Conservation (phyloP, 2,888 invertebrate species). For the Eupithecia subfuscata region DNA sequence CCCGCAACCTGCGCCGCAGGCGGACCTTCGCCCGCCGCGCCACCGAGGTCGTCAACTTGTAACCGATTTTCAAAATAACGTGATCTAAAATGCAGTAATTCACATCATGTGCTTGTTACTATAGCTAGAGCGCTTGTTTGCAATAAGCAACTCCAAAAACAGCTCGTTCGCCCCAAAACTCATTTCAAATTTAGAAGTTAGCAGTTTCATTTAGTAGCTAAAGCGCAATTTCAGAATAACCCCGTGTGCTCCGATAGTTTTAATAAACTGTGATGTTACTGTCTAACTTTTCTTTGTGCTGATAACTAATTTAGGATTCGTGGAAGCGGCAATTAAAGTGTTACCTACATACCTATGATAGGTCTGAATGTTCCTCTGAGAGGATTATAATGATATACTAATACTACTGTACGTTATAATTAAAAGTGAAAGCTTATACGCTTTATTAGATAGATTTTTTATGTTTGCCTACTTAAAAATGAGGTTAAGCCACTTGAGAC, state of each 20-base stretch:
- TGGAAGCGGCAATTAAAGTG: not conserved
- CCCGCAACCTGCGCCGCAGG: too few species aligned
- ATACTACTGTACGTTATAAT: not conserved
- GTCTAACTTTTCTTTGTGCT: slow-evolving; percentile 18
- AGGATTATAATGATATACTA: not conserved
- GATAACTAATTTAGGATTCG: slow-evolving; percentile 12
- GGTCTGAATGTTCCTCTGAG: not conserved
- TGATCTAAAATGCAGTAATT: not conserved
- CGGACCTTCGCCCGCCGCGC: too few species aligned
- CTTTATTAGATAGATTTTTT: not conserved
- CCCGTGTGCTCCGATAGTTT: slow-evolving; percentile 1
- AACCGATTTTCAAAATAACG: slow-evolving; percentile 4
- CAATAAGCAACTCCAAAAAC: slow-evolving; percentile 17
- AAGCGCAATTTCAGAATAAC: slow-evolving; percentile 14
- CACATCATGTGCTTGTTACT: not conserved
- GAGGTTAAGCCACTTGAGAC: too few species aligned
- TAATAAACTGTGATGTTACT: slow-evolving; percentile 1
- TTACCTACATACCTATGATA: not conserved
- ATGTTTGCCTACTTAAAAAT: not conserved
- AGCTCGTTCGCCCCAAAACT: slow-evolving; percentile 16
- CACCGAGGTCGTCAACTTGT: too few species aligned
- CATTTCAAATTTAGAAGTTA: slow-evolving; percentile 22
- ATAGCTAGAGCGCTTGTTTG: slow-evolving; percentile 12
- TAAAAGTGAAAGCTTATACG: not conserved
- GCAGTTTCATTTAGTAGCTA: slow-evolving; percentile 19